Conservation (phyloP, 2,113 vertebrate species). For the Oryzias woworae region DNA sequence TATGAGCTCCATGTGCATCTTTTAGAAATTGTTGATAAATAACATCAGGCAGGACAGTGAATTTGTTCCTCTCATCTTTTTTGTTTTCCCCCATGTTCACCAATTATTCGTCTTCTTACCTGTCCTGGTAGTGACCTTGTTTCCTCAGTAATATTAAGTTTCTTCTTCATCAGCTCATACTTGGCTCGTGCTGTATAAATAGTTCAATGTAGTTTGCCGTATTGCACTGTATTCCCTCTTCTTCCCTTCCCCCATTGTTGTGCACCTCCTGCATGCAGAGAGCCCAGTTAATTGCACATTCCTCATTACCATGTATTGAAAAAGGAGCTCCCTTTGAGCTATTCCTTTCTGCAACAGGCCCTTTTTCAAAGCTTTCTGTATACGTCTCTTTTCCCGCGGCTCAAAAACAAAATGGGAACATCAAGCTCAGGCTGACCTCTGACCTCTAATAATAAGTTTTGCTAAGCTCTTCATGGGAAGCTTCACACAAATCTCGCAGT, state of each 20-base stretch:
- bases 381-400: constrained; percentile 28
- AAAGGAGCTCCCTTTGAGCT: constrained; percentile 48
- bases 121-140: constrained; percentile 13
- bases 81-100: background rate
- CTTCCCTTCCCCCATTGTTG: constrained; percentile 27
- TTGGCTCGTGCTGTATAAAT: constrained; percentile 18
- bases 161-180: constrained; percentile 10
- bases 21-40: background rate
- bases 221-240: constrained; percentile 19
- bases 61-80: constrained; percentile 8
- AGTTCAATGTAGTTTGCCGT: constrained; percentile 30
- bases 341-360: constrained; percentile 34
- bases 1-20: too few relatives aligned
- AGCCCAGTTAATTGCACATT: constrained; percentile 61
- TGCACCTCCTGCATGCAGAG: constrained; percentile 36
- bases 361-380: constrained; percentile 27
- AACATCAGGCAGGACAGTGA: background rate
- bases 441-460: constrained; percentile 46
- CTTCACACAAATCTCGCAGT: constrained; percentile 6
- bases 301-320: constrained; percentile 61
- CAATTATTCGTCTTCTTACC: background rate
- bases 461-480: constrained; percentile 21
- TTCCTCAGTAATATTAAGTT: constrained; percentile 23
- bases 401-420: constrained; percentile 1
- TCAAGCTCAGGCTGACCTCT: constrained; percentile 35